Evolutionary conservation across 2,797 vertebrate species (phyloP), one percentile per base, ranked within the genome.

Genomic region (Tangara arthus): DNA sequence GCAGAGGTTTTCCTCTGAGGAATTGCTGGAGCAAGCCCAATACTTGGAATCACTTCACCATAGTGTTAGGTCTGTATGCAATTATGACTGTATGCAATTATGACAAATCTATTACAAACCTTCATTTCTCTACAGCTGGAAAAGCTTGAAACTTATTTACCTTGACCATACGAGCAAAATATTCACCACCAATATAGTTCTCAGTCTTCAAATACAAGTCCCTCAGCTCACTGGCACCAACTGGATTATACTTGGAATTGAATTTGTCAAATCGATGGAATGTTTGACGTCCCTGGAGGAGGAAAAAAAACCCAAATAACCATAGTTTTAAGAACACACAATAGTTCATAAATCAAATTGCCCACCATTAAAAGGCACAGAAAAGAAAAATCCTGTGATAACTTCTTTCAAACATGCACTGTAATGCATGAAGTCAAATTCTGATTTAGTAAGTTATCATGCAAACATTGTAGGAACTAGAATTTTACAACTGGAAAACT

Each of bases 231-330:
- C 98, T 99, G 94, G 99, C 99, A 89, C 99, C 99, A 66, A 99
- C 98, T 2, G 99, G 99, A 96, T 99, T 99, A 97, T 99, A 99
- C 90, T 99, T 99, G 75, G 99, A 99, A 97, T 99, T 99, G 97
- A 99, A 99, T 98, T 99, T 99, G 98, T 99, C 99, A 93, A 99
- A 99, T 22, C 99, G 98, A 96, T 99, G 99, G 97, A 99, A 99
- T 2, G 99, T 99, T 97, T 99, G 99, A 90, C 99, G 98, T 63
- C 98, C 99, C 99, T 99, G 81, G 19, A 61, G 87, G 8, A 73
- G 23, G 37, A 21, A 84, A 70, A 70, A 82, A 82, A 47, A 3
- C 0, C 5, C 47, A 87, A 73, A 69, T 28, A 82, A 56, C 23
- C 2, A 1, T 13, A 9, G 20, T 47, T 80, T 80, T 70, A 77